Evolutionary conservation across 2,888 invertebrate species (phyloP).

Genomic region (Drosophila kanekoi): DNA sequence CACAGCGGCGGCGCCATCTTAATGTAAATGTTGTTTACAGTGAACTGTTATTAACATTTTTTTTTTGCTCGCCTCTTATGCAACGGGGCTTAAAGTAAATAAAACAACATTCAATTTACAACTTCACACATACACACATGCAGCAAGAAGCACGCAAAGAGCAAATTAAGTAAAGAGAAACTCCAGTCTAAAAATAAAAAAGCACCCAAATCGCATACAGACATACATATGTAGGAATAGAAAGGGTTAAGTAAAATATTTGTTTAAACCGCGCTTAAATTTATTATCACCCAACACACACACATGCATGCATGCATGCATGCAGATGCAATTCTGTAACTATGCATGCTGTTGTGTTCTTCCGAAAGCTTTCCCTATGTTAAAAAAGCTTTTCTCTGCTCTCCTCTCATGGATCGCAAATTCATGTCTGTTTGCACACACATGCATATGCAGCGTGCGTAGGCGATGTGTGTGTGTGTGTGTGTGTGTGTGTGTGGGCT

Average conservation of each 20-base stretch:
- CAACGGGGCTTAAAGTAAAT: conserved; percentile 41
- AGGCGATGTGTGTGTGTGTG: background rate
- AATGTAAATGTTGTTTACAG: conserved; percentile 70
- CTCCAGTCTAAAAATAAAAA: background rate
- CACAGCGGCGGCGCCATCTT: conserved; percentile 46
- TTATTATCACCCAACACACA: background rate
- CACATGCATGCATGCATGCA: conserved; percentile 5
- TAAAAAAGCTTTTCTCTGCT: conserved; percentile 16
- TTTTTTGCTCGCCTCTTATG: conserved; percentile 40
- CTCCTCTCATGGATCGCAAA: conserved; percentile 2
- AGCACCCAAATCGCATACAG: background rate
- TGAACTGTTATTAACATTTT: conserved; percentile 65
- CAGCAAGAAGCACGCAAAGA: conserved; percentile 8
- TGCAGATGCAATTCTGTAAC: conserved; percentile 24
- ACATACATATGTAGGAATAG: no score
- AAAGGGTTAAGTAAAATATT: background rate
- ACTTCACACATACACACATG: conserved; percentile 24
- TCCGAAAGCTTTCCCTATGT: conserved; percentile 9
- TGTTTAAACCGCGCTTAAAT: background rate
- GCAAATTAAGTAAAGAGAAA: background rate
- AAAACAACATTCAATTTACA: conserved; percentile 31
- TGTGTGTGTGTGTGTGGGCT: background rate
- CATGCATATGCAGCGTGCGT: background rate
- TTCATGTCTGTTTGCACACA: background rate
- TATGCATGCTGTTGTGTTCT: conserved; percentile 25